These are phyloP conservation scores for Callyntrura guangdongensis DNA, from an alignment of 2,888 invertebrate species.

Conservation along the genomic window DNA sequence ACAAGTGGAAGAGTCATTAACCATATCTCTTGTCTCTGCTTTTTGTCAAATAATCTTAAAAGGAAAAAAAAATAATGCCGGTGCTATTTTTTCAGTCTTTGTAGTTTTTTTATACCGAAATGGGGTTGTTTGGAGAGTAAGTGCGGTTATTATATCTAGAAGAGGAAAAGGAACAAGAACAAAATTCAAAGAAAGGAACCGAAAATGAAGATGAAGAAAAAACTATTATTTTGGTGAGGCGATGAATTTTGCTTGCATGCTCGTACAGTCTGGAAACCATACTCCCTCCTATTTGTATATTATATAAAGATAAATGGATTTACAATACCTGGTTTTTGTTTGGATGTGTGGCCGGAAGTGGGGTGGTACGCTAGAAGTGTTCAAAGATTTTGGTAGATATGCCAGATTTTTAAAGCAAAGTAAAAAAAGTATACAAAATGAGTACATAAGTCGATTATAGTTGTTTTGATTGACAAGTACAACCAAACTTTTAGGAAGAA, in stretches of 20 bases:
- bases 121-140: background rate
- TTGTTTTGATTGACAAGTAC: no score
- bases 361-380: no score
- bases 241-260: background rate
- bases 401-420: no score
- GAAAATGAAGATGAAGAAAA: slow-evolving; percentile 8
- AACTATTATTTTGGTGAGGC: background rate
- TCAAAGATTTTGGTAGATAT: no score
- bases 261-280: background rate
- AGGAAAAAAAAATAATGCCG: background rate
- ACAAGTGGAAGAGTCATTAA: slow-evolving; percentile 63
- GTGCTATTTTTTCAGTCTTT: slow-evolving; percentile 1
- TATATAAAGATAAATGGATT: no score
- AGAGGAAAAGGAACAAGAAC: background rate
- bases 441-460: no score
- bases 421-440: no score
- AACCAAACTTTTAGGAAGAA: no score
- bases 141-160: background rate
- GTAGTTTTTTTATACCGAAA: slow-evolving; percentile 43
- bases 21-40: slow-evolving; percentile 65
- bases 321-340: no score
- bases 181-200: slow-evolving; percentile 42
- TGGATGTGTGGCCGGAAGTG: slow-evolving; percentile 35
- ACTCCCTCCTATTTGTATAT: background rate
- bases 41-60: slow-evolving; percentile 59